Evolutionary conservation across 2,888 invertebrate species (phyloP).

Genomic region (Tyria jacobaeae): DNA sequence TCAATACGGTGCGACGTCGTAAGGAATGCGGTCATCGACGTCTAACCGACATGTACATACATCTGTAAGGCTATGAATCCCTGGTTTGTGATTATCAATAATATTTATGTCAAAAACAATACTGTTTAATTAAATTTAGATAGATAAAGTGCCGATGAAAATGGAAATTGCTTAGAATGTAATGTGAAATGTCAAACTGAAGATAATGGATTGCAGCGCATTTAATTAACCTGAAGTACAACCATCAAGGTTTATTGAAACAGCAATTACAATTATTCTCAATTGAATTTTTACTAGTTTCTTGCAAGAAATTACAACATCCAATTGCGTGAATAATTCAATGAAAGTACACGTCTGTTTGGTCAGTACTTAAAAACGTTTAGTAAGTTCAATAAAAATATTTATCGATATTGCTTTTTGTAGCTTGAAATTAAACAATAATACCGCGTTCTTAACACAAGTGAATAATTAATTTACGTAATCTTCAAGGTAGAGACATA

Average conservation of each 20-base stretch:
- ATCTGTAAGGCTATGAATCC: slow-evolving; percentile 55
- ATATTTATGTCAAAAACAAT: slow-evolving; percentile 25
- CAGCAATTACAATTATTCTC: slow-evolving; percentile 36
- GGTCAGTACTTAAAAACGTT: slow-evolving; percentile 53
- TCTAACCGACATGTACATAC: slow-evolving; percentile 55
- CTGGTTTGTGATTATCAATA: slow-evolving; percentile 43
- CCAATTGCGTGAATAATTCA: slow-evolving; percentile 50
- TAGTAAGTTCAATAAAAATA: slow-evolving; percentile 57
- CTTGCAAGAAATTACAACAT: slow-evolving; percentile 38
- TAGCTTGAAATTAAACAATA: slow-evolving; percentile 38
- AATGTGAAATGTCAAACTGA: slow-evolving; percentile 29
- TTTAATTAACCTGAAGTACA: slow-evolving; percentile 42
- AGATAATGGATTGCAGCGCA: slow-evolving; percentile 44
- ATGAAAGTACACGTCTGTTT: slow-evolving; percentile 45
- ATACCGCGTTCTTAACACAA: slow-evolving; percentile 21
- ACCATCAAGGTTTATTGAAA: slow-evolving; percentile 42
- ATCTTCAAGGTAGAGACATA: slow-evolving; percentile 6
- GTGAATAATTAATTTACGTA: slow-evolving; percentile 23
- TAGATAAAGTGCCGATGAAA: slow-evolving; percentile 19
- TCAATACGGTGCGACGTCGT: slow-evolving; percentile 62
- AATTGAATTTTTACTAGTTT: slow-evolving; percentile 36
- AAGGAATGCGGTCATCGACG: slow-evolving; percentile 80
- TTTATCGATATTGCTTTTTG: slow-evolving; percentile 49
- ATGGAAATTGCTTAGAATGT: slow-evolving; percentile 31
- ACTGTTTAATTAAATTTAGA: slow-evolving; percentile 37